A percentile compares a stretch with the other conserved stretches of the same genome.
Evolutionary conservation across 2,888 invertebrate genomes (phyloP).

Genomic region (Phalangium opilio): DNA sequence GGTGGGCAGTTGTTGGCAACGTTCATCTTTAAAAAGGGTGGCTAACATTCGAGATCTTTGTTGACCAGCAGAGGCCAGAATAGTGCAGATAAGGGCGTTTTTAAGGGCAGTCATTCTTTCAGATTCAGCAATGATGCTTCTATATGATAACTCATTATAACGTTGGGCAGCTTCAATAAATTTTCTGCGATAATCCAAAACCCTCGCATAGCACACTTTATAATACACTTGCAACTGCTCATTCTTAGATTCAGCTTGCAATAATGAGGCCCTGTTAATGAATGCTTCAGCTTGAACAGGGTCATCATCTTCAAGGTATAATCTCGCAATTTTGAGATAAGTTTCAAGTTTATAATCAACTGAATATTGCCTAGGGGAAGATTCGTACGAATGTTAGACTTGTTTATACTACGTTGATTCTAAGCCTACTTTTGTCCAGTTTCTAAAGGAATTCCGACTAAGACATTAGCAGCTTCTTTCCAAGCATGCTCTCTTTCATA

Average conservation of each 20-base stretch:
- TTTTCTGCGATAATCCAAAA: slow-evolving; percentile 86
- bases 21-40: slow-evolving; percentile 92
- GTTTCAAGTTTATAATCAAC: slow-evolving; percentile 94
- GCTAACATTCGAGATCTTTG: slow-evolving; percentile 94
- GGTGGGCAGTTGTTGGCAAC: slow-evolving; percentile 86
- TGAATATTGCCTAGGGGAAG: slow-evolving; percentile 79
- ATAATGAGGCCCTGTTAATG: slow-evolving; percentile 84
- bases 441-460: slow-evolving; percentile 91
- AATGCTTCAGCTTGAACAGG: slow-evolving; percentile 91
- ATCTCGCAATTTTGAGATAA: slow-evolving; percentile 85
- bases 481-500: slow-evolving; percentile 87
- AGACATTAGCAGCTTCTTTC: slow-evolving; percentile 86
- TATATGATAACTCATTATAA: slow-evolving; percentile 77
- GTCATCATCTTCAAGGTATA: slow-evolving; percentile 91
- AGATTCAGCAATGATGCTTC: slow-evolving; percentile 77
- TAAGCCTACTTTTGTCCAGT: slow-evolving; percentile 77
- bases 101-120: slow-evolving; percentile 86
- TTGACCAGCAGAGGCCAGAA: slow-evolving; percentile 91
- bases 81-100: slow-evolving; percentile 91
- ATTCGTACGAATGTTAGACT: too few species aligned
- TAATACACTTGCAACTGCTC: slow-evolving; percentile 90
- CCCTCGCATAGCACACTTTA: slow-evolving; percentile 91
- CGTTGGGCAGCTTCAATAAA: slow-evolving; percentile 71
- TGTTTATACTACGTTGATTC: slow-evolving; percentile 12
- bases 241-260: slow-evolving; percentile 82